phyloP scores from a whole-genome alignment of 2,113 vertebrate genomes.

The Dermatemys mawii region DNA sequence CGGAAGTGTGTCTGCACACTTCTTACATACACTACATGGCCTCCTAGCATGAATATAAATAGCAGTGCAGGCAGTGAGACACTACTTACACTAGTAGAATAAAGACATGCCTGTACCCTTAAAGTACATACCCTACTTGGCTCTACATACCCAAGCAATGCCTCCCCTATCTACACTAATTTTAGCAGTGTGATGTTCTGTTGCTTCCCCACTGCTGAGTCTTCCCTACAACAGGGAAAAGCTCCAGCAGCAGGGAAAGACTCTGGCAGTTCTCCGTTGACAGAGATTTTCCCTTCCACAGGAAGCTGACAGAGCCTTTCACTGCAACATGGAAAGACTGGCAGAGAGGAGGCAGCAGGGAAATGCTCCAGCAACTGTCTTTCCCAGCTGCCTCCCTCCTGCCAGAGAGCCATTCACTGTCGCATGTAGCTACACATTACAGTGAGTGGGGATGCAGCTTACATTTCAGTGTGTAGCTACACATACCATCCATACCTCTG shows the following conservation, averaged over 20 bases:
- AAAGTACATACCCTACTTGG: too few relatives aligned
- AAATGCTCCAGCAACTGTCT: not conserved
- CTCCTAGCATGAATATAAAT: not conserved
- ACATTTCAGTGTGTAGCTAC: not conserved
- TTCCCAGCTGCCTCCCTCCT: not conserved
- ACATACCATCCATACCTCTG: not conserved
- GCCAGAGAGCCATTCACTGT: not conserved
- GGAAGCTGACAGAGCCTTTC: not conserved
- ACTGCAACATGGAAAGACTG: not conserved
- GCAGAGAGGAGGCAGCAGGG: not conserved
- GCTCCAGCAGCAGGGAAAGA: not conserved
- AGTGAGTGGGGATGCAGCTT: not conserved
- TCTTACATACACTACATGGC: not conserved
- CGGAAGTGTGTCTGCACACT: not conserved
- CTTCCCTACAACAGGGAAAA: not conserved
- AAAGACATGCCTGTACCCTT: not conserved
- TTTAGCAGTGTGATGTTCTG: not conserved
- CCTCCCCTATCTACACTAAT: not conserved
- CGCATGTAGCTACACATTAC: not conserved
- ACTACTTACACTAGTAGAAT: not conserved
- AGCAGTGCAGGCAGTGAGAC: not conserved
- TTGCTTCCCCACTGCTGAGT: not conserved
- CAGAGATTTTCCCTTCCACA: too few relatives aligned
- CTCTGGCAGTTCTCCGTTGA: too few relatives aligned
- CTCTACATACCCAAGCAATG: not conserved